These are phyloP conservation scores for Osmerus mordax DNA, from an alignment of 2,113 vertebrate species.

Conservation along the genomic window DNA sequence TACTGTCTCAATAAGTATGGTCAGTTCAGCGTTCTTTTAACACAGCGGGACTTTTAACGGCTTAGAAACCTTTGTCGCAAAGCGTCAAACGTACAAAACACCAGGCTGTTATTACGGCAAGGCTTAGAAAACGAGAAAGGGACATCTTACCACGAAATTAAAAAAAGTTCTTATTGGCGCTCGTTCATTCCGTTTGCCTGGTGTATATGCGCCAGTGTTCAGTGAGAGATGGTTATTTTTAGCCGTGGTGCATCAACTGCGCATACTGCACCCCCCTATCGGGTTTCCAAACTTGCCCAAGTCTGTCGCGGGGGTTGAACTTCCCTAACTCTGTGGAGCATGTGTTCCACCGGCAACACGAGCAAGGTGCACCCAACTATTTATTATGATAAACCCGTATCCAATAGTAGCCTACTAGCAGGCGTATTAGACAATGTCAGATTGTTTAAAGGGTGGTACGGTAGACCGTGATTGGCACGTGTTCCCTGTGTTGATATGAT, in stretches of 20 bases:
- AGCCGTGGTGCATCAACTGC: constrained; percentile 84
- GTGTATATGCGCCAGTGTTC: constrained; percentile 46
- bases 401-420: no score
- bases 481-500: no score
- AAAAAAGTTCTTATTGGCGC: constrained; percentile 34
- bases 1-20: no score
- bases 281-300: constrained; percentile 72
- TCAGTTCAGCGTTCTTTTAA: no score
- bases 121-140: neutral
- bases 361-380: neutral
- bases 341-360: neutral
- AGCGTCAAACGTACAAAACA: no score
- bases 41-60: no score
- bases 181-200: constrained; percentile 58
- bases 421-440: no score
- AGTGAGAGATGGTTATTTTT: constrained; percentile 86
- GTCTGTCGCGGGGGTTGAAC: constrained; percentile 5
- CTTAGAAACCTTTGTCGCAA: no score
- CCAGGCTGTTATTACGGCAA: no score
- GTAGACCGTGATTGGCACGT: no score
- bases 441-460: no score
- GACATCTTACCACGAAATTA: constrained; percentile 55
- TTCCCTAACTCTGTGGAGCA: neutral
- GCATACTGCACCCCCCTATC: constrained; percentile 76
- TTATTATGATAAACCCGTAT: no score